phyloP scores from a whole-genome alignment of 1,140 invertebrate genomes.

The Lasaia peninsularis region DNA sequence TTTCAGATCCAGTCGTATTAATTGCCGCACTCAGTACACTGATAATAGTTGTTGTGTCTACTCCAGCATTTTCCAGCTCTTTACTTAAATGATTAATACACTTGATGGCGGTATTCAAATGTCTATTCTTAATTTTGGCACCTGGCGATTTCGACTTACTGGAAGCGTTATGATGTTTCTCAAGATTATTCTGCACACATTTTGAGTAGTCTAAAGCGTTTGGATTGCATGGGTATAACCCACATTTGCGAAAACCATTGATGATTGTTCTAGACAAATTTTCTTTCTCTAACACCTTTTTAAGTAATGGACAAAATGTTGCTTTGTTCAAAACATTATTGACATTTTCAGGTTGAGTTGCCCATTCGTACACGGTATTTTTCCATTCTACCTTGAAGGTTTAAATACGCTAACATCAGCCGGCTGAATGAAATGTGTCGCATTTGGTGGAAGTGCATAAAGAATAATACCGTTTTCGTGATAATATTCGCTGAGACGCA shows the following conservation, averaged over 20 bases:
- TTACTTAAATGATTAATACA: too few relatives aligned
- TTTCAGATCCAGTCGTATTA: too few relatives aligned
- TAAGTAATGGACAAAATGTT: neutral
- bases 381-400: constrained; percentile 7
- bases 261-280: neutral
- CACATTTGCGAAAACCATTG: constrained; percentile 2
- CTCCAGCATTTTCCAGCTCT: too few relatives aligned
- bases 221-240: neutral
- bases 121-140: constrained; percentile 19
- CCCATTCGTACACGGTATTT: neutral
- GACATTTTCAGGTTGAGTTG: too few relatives aligned
- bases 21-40: too few relatives aligned
- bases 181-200: constrained; percentile 18
- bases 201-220: neutral
- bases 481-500: constrained; percentile 6
- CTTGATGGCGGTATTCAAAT: too few relatives aligned
- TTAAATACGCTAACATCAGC: constrained; percentile 19
- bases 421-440: constrained; percentile 16
- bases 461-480: constrained; percentile 14
- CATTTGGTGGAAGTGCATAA: constrained; percentile 16
- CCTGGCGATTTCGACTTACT: constrained; percentile 4
- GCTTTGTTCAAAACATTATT: too few relatives aligned
- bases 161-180: constrained; percentile 8
- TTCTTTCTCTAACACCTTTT: neutral
- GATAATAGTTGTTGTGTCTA: too few relatives aligned